These are phyloP conservation scores for Hymenopus coronatus DNA, from an alignment of 2,888 invertebrate genomes.

Conservation along the genomic window DNA sequence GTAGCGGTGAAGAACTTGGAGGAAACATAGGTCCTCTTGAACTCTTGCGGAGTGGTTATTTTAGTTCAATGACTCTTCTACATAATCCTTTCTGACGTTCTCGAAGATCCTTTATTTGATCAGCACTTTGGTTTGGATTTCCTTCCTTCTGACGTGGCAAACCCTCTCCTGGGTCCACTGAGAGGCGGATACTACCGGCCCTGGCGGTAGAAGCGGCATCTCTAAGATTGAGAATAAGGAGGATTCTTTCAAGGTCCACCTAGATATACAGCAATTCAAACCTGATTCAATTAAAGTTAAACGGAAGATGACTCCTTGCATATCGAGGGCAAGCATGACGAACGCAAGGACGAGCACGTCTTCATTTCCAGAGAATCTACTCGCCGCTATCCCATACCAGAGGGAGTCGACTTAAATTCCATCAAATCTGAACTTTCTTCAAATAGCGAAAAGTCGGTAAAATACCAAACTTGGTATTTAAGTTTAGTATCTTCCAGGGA, in stretches of 20 bases:
- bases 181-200: slow-evolving; percentile 37
- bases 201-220: slow-evolving; percentile 35
- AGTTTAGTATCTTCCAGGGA: too few species aligned
- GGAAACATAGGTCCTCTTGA: too few species aligned
- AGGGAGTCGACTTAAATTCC: slow-evolving; percentile 43
- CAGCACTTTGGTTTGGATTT: slow-evolving; percentile 42
- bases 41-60: too few species aligned
- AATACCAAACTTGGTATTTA: too few species aligned
- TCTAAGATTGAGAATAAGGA: slow-evolving; percentile 36
- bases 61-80: too few species aligned
- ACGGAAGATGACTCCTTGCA: slow-evolving; percentile 44
- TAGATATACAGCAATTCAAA: slow-evolving; percentile 47
- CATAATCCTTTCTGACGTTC: too few species aligned
- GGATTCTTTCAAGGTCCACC: slow-evolving; percentile 37
- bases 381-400: slow-evolving; percentile 50
- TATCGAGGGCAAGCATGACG: slow-evolving; percentile 52
- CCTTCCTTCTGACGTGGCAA: slow-evolving; percentile 36
- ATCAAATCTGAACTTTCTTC: slow-evolving; percentile 44
- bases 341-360: slow-evolving; percentile 51
- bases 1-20: too few species aligned
- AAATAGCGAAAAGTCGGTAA: too few species aligned
- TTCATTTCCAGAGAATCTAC: slow-evolving; percentile 51
- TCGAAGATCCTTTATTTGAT: slow-evolving; percentile 36
- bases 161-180: slow-evolving; percentile 32
- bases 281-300: slow-evolving; percentile 49